phyloP scores from a whole-genome alignment of 2,113 vertebrate genomes.

The Thomomys bottae region DNA sequence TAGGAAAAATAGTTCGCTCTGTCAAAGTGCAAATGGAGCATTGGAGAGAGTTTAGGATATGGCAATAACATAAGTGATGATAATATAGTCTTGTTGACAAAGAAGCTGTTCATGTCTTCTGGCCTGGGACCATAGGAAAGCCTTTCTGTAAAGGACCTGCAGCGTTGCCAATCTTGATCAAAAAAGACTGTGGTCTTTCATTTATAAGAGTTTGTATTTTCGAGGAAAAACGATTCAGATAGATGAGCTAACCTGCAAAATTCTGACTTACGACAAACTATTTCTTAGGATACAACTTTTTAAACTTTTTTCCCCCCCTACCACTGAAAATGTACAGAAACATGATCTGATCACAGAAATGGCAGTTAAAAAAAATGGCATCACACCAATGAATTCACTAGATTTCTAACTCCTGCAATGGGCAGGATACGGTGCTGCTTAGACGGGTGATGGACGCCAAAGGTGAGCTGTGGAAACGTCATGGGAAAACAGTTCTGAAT shows the following conservation, averaged over 20 bases:
- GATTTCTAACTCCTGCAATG: conserved; percentile 79
- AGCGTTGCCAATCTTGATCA: conserved; percentile 80
- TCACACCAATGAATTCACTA: conserved; percentile 85
- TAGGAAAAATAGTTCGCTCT: conserved; percentile 76
- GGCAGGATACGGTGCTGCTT: conserved; percentile 80
- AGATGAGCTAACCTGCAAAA: conserved; percentile 78
- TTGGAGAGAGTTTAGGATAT: conserved; percentile 64
- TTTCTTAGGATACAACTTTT: conserved; percentile 83
- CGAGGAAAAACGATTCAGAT: conserved; percentile 77
- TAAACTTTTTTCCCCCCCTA: conserved; percentile 79
- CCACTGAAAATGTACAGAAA: conserved; percentile 86
- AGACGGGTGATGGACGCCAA: conserved; percentile 77
- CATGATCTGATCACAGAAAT: conserved; percentile 86
- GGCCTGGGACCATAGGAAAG: conserved; percentile 74
- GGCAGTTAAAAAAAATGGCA: conserved; percentile 87
- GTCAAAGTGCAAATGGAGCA: conserved; percentile 78
- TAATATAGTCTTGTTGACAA: conserved; percentile 77
- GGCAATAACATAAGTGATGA: conserved; percentile 53
- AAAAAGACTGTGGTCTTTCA: conserved; percentile 72
- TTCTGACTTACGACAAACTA: conserved; percentile 80
- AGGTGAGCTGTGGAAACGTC: conserved; percentile 82
- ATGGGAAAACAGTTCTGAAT: conserved; percentile 84
- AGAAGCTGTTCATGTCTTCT: conserved; percentile 73
- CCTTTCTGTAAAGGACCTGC: conserved; percentile 83
- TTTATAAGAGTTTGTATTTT: conserved; percentile 65